These are phyloP conservation scores for Pterois miles DNA, from an alignment of 2,797 vertebrate species.

Conservation along the genomic window DNA sequence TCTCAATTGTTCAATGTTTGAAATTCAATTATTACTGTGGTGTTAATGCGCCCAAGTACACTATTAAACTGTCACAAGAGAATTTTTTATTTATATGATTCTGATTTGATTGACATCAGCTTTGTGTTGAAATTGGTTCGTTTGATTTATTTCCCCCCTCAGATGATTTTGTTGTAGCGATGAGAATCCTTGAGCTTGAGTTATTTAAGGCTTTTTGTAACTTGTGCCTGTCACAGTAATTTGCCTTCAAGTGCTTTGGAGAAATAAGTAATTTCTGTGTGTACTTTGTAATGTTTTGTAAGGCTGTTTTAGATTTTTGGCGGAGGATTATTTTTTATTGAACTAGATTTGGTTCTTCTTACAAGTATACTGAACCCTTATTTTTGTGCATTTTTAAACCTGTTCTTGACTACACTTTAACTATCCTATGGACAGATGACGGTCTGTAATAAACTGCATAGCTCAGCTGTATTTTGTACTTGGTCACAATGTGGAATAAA, in stretches of 20 bases:
- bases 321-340: conserved; percentile 84
- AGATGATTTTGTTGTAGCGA: conserved; percentile 72
- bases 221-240: conserved; percentile 81
- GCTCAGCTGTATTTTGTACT: conserved; percentile 88
- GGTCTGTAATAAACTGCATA: conserved; percentile 84
- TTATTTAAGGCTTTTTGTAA: conserved; percentile 80
- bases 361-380: conserved; percentile 84
- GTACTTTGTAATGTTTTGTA: conserved; percentile 85
- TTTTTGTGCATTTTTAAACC: conserved; percentile 85
- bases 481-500: conserved; percentile 87
- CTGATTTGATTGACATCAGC: conserved; percentile 51
- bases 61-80: conserved; percentile 43
- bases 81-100: conserved; percentile 72
- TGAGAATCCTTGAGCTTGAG: conserved; percentile 61
- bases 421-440: conserved; percentile 72
- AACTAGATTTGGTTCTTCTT: conserved; percentile 83
- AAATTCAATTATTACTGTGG: conserved; percentile 35
- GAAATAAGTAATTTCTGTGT: conserved; percentile 77
- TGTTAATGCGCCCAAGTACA: conserved; percentile 11
- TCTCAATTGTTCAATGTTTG: conserved; percentile 58
- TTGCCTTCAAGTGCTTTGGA: conserved; percentile 81
- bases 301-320: conserved; percentile 83
- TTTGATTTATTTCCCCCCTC: conserved; percentile 40
- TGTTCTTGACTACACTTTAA: conserved; percentile 82
- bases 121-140: conserved; percentile 56